Evolutionary conservation across 1,140 invertebrate species (phyloP), one percentile per base, ranked within the genome.

Genomic region (Lepidotrigona ventralis): DNA sequence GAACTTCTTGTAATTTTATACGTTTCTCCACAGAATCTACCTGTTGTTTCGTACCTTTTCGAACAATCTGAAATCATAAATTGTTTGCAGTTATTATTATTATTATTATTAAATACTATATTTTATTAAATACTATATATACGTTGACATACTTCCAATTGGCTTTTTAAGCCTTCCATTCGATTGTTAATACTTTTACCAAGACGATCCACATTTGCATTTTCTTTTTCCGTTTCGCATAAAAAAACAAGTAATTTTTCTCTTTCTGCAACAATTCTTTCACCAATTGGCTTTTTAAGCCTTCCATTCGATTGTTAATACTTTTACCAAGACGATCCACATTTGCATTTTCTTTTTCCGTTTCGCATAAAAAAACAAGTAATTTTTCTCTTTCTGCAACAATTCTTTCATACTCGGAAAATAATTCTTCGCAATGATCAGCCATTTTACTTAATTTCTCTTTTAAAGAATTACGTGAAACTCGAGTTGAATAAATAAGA

Each of bases 361-460:
- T 91, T 84, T 94, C 93, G 71, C 93, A 91, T 54, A 95, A 86
- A 51, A 95, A 91, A 60, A 85, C 83, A 33, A 94, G 73, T n/a
- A 96, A 84, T 53, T 93, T 91, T 54, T 95, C 95, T 76, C 95
- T 95, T 89, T 96, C 95, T 17, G 89, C 88, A 56, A 94, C 81
- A 11, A 95, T 88, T 64, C 90, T 92, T 85, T 96, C 95, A 78
- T 95, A 95, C 83, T 96, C 95, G 3, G 84, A 85, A 3, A 95
- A 93, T n/a, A 96, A 90, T 85, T 95, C 94, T 85, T 95, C 93
- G 51, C 95, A 95, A 88, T 95, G 95, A 29, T 87, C 89, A 89
- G 95, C 95, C 2, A 94, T 95, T 88, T 95, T 95, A n/a, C 91
- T 93, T 53, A 96, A 89, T 85, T 95, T 95, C 75, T 94, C 93